Conservation (phyloP, 1,140 invertebrate genomes). For the Cotesia glomerata region DNA sequence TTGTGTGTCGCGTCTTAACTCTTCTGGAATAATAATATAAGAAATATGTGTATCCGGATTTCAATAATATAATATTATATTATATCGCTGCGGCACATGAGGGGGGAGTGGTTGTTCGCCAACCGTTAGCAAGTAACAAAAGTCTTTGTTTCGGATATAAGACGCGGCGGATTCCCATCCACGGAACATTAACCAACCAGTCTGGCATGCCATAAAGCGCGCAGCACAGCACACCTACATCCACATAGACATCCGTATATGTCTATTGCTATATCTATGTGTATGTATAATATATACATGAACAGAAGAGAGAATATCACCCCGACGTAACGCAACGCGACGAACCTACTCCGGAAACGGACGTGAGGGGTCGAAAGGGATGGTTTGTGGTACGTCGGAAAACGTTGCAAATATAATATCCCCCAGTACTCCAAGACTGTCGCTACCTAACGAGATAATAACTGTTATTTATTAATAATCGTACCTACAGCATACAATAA, state of each 20-base stretch:
- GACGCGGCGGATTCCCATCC: conserved; percentile 32
- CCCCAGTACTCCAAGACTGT: conserved; percentile 20
- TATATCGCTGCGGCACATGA: background rate
- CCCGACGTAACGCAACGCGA: conserved; percentile 16
- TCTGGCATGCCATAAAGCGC: conserved; percentile 9
- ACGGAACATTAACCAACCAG: conserved; percentile 53
- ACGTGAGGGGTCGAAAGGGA: conserved; percentile 12
- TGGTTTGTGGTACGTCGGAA: conserved; percentile 18
- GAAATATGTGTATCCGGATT: background rate
- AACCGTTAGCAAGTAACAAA: background rate
- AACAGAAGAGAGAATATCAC: background rate
- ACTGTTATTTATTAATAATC: conserved; percentile 13
- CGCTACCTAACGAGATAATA: conserved; percentile 21
- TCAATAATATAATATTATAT: background rate
- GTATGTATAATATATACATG: too few species aligned
- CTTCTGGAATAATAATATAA: background rate
- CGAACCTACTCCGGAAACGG: conserved; percentile 27
- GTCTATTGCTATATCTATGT: conserved; percentile 3
- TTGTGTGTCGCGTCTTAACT: background rate
- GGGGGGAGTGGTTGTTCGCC: background rate
- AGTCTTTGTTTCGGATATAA: conserved; percentile 29
- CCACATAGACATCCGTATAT: background rate
- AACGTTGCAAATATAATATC: conserved; percentile 21
- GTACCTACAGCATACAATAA: background rate
- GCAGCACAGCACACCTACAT: background rate